Conservation (phyloP, 2,113 vertebrate genomes). For the Natator depressus region DNA sequence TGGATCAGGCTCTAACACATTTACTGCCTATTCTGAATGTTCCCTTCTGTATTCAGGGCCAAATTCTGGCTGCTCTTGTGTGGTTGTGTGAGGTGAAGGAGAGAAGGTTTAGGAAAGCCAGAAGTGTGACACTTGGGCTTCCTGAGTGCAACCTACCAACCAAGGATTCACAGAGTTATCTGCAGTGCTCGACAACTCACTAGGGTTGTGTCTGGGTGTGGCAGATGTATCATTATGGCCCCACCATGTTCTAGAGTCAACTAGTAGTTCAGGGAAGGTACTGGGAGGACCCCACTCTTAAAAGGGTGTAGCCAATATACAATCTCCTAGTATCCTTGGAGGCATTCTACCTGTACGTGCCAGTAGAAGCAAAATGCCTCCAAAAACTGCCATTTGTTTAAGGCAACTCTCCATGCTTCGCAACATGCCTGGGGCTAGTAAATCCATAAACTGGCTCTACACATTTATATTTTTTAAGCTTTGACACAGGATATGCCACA, state of each 20-base stretch:
- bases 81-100: neutral
- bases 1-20: neutral
- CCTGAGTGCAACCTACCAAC: neutral
- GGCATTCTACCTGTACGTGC: neutral
- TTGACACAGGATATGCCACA: neutral
- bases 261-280: neutral
- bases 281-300: neutral
- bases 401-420: neutral
- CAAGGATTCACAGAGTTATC: neutral
- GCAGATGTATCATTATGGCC: neutral
- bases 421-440: rapidly evolving
- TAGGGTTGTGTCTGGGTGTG: neutral
- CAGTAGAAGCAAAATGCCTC: neutral
- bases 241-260: neutral
- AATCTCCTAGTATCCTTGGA: neutral
- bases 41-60: neutral
- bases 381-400: neutral
- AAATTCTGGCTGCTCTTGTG: neutral
- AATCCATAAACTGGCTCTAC: neutral
- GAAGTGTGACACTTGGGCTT: neutral
- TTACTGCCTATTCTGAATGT: neutral
- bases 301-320: neutral
- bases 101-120: neutral
- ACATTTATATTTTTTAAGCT: neutral
- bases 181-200: neutral